These are phyloP conservation scores for Drosophila kuntzei DNA, from an alignment of 2,888 invertebrate species.

Conservation along the genomic window DNA sequence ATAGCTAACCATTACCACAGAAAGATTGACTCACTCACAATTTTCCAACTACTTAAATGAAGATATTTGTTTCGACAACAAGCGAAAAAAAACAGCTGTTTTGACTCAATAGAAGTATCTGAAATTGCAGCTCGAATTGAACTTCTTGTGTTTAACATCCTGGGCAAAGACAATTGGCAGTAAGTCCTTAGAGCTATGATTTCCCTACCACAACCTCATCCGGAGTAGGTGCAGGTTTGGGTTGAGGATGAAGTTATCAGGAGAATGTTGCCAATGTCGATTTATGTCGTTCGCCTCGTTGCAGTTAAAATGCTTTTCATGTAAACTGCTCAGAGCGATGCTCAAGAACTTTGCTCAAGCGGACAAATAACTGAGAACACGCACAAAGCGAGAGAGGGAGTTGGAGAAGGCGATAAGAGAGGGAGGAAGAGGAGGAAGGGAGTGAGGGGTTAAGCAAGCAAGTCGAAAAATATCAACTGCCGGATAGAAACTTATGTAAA, in stretches of 20 bases:
- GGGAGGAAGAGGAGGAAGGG: too few species aligned
- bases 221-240: not conserved
- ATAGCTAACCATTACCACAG: not conserved
- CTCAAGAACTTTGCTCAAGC: conserved; percentile 58
- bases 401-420: not conserved
- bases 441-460: conserved; percentile 39
- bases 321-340: conserved; percentile 58
- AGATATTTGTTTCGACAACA: conserved; percentile 24
- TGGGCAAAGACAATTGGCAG: conserved; percentile 47
- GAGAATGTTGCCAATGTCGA: conserved; percentile 50
- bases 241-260: not conserved
- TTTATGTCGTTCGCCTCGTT: conserved; percentile 60
- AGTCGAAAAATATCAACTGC: conserved; percentile 66
- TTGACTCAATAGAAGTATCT: not conserved
- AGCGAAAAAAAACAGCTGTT: conserved; percentile 35
- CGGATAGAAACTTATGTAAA: conserved; percentile 73
- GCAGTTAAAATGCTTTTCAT: conserved; percentile 77
- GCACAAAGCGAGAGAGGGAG: conserved; percentile 17
- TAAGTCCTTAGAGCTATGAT: conserved; percentile 27
- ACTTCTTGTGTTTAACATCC: conserved; percentile 10
- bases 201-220: conserved; percentile 22
- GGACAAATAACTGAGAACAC: conserved; percentile 63
- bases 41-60: conserved; percentile 1
- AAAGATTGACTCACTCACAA: conserved; percentile 2
- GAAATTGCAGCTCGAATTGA: conserved; percentile 16